Base-by-base conservation (phyloP, 2,113 vertebrate genomes). In the Polyodon spathula region DNA sequence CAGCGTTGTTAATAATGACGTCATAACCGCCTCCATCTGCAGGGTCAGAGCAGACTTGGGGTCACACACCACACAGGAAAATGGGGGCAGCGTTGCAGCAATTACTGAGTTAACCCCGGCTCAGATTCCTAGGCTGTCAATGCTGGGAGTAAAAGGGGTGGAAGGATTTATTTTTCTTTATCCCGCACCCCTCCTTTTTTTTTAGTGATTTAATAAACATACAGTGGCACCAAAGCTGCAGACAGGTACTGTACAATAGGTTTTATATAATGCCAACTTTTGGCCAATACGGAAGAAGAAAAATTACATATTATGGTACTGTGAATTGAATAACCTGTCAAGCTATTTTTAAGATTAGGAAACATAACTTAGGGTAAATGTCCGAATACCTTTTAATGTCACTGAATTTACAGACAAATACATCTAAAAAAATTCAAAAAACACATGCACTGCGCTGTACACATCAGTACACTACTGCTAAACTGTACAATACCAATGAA, bases 21-120 rank as follows among this genome's bases (percentile, higher is more conserved):
- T 87, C 89, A 77, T 83, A 88, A 59, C 80, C 79, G 64, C 84
- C 83, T 76, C 87, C 94, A 90, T 88, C 76, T 81, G 4, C 37
- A 71, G 72, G 55, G 27, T 64, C 43, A 74, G 43, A 63, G 10
- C n/a, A 5, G 27, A n/a, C 58, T 14, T 60, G 4, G 56, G 27
- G 37, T 52, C 42, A 5, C 68, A 58, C 61, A 0, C 27, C 58
- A 40, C 15, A 8, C 60, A 40, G 10, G 41, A 60, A 71, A 58
- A 1, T 56, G 14, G 68, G 59, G 1, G 0, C 59, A 2, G 62
- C 12, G 54, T 63, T 69, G 63, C 60, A 53, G 66, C 66, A 2
- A 60, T 71, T 37, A 27, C 61, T 60, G 60, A 61, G 67, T 62
- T 70, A 64, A 68, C 75, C 48, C 51, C 63, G 62, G 67, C 53